A percentile compares a stretch with the other conserved stretches of the same genome.
These are phyloP conservation scores for Cotesia congregata DNA, from an alignment of 2,888 invertebrate genomes.

Conservation along the genomic window DNA sequence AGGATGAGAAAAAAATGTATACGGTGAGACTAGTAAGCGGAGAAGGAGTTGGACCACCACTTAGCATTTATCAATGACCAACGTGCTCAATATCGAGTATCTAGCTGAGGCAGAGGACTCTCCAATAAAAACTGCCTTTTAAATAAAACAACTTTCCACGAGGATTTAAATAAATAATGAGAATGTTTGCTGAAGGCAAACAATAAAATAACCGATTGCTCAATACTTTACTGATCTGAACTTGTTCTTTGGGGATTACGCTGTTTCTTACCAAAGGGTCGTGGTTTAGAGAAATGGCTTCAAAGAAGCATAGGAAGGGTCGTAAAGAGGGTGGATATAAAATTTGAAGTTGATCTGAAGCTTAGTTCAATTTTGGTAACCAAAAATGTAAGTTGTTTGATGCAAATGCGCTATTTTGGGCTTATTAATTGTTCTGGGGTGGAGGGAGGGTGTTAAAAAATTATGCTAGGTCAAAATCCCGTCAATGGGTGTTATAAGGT, in stretches of 20 bases:
- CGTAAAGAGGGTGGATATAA: neutral
- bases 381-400: neutral
- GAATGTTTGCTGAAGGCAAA: neutral
- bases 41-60: constrained; percentile 1
- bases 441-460: too few species aligned
- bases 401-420: too few species aligned
- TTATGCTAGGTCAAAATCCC: too few species aligned
- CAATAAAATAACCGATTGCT: constrained; percentile 16
- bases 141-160: neutral
- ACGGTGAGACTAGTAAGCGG: neutral
- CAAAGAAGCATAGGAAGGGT: neutral
- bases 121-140: neutral
- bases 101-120: neutral
- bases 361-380: neutral
- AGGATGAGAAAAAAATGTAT: neutral
- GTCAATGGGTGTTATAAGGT: too few species aligned
- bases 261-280: too few species aligned
- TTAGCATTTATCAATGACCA: neutral
- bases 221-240: neutral
- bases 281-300: neutral
- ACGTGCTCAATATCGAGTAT: neutral
- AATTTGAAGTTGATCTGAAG: neutral
- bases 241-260: too few species aligned
- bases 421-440: too few species aligned
- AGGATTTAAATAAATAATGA: neutral